A percentile compares a stretch with the other conserved stretches of the same genome.
Conservation (phyloP, 2,113 vertebrate genomes). For the Corythaixoides concolor region DNA sequence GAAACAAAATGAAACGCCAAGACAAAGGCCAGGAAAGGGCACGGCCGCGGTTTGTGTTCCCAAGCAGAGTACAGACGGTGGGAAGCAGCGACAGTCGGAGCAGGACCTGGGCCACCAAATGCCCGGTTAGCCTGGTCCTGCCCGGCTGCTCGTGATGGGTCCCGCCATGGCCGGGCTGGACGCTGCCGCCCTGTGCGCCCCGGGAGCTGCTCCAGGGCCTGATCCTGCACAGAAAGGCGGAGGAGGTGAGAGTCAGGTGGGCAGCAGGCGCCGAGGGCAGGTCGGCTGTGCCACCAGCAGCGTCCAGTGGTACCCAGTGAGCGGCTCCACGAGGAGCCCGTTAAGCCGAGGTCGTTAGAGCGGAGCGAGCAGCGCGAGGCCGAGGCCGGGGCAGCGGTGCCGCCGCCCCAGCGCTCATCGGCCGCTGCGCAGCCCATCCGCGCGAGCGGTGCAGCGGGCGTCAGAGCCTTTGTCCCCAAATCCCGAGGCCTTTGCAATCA, state of each 20-base stretch:
- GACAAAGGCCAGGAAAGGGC: background rate
- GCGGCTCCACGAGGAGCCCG: background rate
- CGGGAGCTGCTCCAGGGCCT: rapidly evolving
- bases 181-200: rapidly evolving
- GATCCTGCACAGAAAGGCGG: rapidly evolving
- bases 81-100: background rate
- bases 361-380: rapidly evolving
- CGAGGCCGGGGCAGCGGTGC: background rate
- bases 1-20: background rate
- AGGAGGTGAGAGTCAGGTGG: background rate
- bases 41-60: rapidly evolving
- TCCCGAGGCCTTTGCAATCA: slow-evolving; percentile 55
- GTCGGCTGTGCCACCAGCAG: background rate
- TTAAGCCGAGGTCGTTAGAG: rapidly evolving
- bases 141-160: background rate
- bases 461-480: slow-evolving; percentile 39
- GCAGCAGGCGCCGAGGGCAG: background rate
- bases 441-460: background rate
- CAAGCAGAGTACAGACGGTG: rapidly evolving
- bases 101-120: background rate
- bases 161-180: background rate
- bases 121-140: background rate
- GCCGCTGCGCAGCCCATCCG: background rate
- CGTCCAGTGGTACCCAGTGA: rapidly evolving
- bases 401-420: rapidly evolving